phyloP scores from a whole-genome alignment of 2,113 vertebrate genomes.

The Panthera tigris region DNA sequence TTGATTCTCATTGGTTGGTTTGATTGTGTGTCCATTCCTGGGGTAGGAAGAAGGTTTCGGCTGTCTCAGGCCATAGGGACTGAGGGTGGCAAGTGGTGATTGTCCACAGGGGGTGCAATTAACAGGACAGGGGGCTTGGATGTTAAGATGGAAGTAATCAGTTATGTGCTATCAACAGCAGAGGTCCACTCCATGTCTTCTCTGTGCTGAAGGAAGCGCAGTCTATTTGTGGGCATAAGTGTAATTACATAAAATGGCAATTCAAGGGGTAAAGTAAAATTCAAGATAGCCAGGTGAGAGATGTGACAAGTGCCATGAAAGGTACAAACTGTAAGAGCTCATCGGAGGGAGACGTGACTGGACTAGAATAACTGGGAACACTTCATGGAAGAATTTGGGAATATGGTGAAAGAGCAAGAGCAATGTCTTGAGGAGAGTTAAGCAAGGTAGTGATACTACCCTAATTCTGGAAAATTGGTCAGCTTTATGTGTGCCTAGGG shows the following conservation, averaged over 20 bases:
- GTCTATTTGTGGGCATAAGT: neutral
- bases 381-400: neutral
- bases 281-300: neutral
- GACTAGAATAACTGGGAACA: neutral
- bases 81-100: neutral
- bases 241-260: neutral
- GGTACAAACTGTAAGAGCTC: neutral
- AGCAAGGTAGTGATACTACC: neutral
- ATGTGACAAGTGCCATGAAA: neutral
- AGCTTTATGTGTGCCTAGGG: neutral
- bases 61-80: neutral
- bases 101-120: neutral
- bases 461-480: neutral
- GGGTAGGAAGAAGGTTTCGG: neutral
- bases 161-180: neutral
- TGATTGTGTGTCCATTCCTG: neutral
- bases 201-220: neutral
- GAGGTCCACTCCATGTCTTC: too few species aligned
- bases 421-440: neutral
- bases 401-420: neutral
- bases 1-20: neutral
- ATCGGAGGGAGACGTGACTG: neutral
- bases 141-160: neutral
- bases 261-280: neutral
- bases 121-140: neutral